A percentile compares a stretch with the other conserved stretches of the same genome.
Evolutionary conservation across 1,140 invertebrate genomes (phyloP).

Genomic region (Littorina saxatilis): DNA sequence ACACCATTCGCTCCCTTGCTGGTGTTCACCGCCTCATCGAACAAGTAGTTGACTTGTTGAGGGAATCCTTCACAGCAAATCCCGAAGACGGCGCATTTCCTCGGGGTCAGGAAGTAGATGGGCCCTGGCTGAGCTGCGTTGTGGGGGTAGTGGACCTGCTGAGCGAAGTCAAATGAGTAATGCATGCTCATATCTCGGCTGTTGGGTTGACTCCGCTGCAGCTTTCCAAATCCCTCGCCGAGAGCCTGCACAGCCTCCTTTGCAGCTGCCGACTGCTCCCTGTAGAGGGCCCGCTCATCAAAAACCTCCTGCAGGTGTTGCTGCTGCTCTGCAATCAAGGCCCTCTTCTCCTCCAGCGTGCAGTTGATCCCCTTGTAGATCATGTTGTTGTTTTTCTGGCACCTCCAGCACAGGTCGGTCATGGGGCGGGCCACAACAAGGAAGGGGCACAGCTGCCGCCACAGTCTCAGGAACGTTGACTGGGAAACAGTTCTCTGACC

Average conservation of each 20-base stretch:
- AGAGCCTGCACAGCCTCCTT: not conserved
- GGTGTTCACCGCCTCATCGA: slow-evolving; percentile 46
- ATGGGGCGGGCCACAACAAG: not conserved
- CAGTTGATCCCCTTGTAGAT: not conserved
- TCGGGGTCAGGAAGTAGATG: too few relatives aligned
- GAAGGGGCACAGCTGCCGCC: too few relatives aligned
- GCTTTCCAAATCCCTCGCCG: not conserved
- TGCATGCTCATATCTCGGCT: not conserved
- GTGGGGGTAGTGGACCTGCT: slow-evolving; percentile 57
- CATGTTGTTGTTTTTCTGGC: too few relatives aligned
- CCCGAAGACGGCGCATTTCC: slow-evolving; percentile 59
- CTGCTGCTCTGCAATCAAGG: not conserved
- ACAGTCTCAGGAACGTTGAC: too few relatives aligned
- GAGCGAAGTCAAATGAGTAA: slow-evolving; percentile 51
- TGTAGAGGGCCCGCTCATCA: not conserved
- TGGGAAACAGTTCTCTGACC: too few relatives aligned
- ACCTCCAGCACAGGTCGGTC: slow-evolving; percentile 1
- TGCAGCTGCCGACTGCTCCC: not conserved
- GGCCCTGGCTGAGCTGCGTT: slow-evolving; percentile 56
- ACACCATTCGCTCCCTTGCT: slow-evolving; percentile 58
- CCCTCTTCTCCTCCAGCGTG: not conserved
- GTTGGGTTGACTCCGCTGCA: too few relatives aligned
- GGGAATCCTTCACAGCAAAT: slow-evolving; percentile 45
- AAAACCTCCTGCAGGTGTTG: not conserved
- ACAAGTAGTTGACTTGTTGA: slow-evolving; percentile 46